Evolutionary conservation across 1,140 invertebrate genomes (phyloP), one percentile per base, ranked within the genome.

Genomic region (Cepaea nemoralis): DNA sequence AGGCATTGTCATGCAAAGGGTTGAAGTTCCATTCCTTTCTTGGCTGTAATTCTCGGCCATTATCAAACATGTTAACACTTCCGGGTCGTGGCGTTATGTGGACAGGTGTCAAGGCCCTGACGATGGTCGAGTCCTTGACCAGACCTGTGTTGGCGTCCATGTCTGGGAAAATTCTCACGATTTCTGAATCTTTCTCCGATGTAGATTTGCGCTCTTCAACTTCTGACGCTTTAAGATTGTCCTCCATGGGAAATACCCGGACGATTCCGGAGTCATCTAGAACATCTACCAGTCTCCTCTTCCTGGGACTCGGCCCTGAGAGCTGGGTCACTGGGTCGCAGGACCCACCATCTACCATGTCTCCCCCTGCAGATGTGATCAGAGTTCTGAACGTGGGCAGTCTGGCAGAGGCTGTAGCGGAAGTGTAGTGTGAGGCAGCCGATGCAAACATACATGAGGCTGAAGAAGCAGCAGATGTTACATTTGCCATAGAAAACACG

Each of bases 241-340:
- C n/a, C 10, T 16, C 40, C 37, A 70, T 27, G 22, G 69, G 73
- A 45, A 75, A 75, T 10, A 75, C 40, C 24, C 73, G 22, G 31
- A 75, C 73, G 31, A 75, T 75, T 40, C 40, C 73, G 10, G 73
- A 75, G 22, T 75, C 73, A 22, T 75, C 73, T n/a, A 75, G 12
- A 8, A 75, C 42, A 19, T 70, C 69, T 14, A 39, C 40, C 35
- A 42, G 12, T 37, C 40, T 70, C 35, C 35, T 39, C 69, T 42
- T 70, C 37, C 24, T 2, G 12, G 69, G 35, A 37, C 35, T 70
- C 40, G 35, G 10, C 5, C n/a, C 27, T 14, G 19, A 63, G n/a
- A 63, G 33, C 27, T 63, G 59, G 16, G 5, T 5, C n/a, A 63
- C 59, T 1, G 59, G 33, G n/a, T 63, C 59, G 3, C 59, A 19